Conservation (phyloP, 2,797 vertebrate species). For the Octomys mimax region DNA sequence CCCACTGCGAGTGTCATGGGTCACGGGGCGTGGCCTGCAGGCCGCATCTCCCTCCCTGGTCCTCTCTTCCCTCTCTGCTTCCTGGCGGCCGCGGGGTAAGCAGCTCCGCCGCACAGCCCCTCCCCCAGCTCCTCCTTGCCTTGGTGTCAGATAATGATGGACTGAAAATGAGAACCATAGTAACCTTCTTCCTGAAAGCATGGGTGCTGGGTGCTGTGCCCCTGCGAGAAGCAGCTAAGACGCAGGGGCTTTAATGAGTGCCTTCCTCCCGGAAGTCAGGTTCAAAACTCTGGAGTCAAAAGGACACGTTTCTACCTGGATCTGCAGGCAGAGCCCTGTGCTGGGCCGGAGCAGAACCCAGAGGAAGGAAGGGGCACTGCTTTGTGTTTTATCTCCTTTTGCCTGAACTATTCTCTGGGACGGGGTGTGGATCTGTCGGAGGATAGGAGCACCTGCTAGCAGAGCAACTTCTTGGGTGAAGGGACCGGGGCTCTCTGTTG, state of each 20-base stretch:
- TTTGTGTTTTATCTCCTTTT: not conserved
- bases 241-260: not conserved
- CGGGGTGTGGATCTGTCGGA: fast-evolving
- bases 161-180: not conserved
- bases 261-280: not conserved
- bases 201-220: not conserved
- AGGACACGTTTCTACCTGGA: not conserved
- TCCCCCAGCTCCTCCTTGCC: not conserved
- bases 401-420: not conserved
- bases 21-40: not conserved
- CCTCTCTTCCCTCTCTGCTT: not conserved
- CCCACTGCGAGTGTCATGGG: fast-evolving
- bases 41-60: not conserved
- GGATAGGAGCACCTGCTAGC: not conserved
- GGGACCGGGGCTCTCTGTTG: not conserved
- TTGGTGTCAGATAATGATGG: not conserved
- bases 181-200: not conserved
- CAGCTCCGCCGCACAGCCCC: not conserved
- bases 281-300: too few species aligned
- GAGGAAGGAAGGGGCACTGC: not conserved
- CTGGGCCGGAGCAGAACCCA: not conserved
- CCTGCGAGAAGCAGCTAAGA: not conserved
- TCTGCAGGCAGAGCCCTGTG: not conserved
- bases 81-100: not conserved
- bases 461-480: not conserved